Base-by-base conservation (phyloP, 2,888 invertebrate species). In the Amiota minor region DNA sequence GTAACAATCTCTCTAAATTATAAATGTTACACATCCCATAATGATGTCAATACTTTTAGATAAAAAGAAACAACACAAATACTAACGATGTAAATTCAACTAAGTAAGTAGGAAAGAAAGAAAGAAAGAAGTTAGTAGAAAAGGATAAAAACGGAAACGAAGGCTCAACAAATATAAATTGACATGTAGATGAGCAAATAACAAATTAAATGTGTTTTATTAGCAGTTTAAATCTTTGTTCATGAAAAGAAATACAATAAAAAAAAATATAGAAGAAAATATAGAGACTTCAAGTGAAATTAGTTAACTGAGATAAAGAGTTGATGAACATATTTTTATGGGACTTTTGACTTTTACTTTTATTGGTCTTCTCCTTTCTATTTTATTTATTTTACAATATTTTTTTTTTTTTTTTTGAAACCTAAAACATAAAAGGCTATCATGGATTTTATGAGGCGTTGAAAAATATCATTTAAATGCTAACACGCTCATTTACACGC, bases 381-480 rank as follows among this genome's bases (percentile, higher is more conserved):
- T 10, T 6, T 12, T 45, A 23, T 11, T 35, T 23, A 4, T 64
- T 9, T 64, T 64, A 49, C 49, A 12, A 50, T 64, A 20, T 68
- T 53, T 20, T 11, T 64, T 46, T 64, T 16, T 23, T 45, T 9
- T 35, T 45, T 62, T 45, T n/a, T 45, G n/a, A 6, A 35, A 62
- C 35, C 35, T 6, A 35, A 35, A 35, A 8, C 35, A 35, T 35
- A 35, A 62, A 23, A 18, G 61, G 18, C 18, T 20, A 61, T 18
- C 61, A 61, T 61, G 10, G 12, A 12, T 47, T 84, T 82, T 80
- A 82, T 82, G 83, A 78, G 79, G 81, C 83, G 81, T 59, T 82
- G 81, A 23, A 83, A 84, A 82, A 80, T 80, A 80, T 78, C 80
- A 82, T 82, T 84, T 83, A 84, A 82, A 82, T 84, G 84, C 84